Conservation (phyloP, 2,888 invertebrate species). For the Nasonovia ribisnigri region DNA sequence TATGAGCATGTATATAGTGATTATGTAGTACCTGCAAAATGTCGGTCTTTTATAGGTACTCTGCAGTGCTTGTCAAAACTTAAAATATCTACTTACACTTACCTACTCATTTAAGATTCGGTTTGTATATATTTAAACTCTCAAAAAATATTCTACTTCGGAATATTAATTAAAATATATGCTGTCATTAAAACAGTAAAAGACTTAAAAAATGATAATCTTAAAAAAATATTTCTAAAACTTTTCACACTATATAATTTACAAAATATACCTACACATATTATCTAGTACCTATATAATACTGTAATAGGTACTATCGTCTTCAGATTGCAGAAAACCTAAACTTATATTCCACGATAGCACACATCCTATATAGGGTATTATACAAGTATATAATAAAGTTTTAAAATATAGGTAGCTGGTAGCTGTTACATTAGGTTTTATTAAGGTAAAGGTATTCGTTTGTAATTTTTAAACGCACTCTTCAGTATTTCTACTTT, state of each 20-base stretch:
- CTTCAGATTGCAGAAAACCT: no score
- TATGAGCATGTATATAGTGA: neutral
- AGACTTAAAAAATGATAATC: neutral
- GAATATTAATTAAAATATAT: neutral
- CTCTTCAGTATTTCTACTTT: neutral
- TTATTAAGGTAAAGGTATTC: neutral
- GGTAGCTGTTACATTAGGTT: neutral
- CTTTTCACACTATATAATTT: neutral
- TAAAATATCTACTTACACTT: neutral
- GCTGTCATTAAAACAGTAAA: neutral
- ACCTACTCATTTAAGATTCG: neutral
- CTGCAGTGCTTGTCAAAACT: neutral
- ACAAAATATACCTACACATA: neutral
- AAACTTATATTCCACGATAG: neutral
- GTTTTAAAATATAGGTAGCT: neutral
- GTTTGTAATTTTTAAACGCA: neutral
- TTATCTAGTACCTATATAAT: no score
- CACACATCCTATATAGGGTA: neutral
- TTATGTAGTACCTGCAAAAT: neutral
- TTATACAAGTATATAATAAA: neutral
- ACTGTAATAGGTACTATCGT: no score
- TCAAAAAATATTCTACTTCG: neutral
- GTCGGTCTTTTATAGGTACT: neutral
- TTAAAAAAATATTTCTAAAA: neutral
- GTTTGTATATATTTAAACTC: neutral